Percentiles rank a stretch among this genome's conserved stretches.
These are phyloP conservation scores for Hartigia nigra DNA, from an alignment of 2,888 invertebrate species.

Conservation along the genomic window DNA sequence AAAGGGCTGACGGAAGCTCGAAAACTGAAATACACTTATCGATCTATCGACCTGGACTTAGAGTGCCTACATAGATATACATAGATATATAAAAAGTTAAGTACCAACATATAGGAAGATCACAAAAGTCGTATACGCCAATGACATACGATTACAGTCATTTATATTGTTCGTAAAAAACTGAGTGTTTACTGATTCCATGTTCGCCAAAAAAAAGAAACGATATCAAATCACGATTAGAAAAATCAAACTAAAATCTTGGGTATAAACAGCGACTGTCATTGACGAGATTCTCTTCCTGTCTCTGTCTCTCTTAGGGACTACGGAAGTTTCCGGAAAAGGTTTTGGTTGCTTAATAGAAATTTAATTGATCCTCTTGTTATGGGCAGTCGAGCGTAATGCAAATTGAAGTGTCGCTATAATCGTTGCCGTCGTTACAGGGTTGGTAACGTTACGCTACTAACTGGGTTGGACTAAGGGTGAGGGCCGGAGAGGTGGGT, in stretches of 20 bases:
- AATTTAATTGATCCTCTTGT: conserved; percentile 64
- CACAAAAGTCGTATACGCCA: not conserved
- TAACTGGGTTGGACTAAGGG: conserved; percentile 7
- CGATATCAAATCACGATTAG: not conserved
- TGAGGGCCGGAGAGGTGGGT: conserved; percentile 20
- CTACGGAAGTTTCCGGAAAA: conserved; percentile 35
- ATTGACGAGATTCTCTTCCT: not conserved
- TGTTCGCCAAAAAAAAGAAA: not conserved
- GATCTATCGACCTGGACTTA: not conserved
- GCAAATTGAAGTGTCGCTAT: conserved; percentile 52
- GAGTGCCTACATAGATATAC: too few species aligned
- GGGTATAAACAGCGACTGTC: not conserved
- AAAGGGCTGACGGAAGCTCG: not conserved
- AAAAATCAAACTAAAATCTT: not conserved
- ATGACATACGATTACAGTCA: not conserved
- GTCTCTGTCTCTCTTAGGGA: conserved; percentile 1
- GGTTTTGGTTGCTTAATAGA: conserved; percentile 56
- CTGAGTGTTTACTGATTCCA: not conserved
- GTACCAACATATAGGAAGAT: not conserved
- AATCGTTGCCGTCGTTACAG: not conserved
- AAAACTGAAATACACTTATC: not conserved
- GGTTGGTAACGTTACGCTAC: not conserved
- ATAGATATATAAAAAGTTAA: not conserved
- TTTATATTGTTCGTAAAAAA: not conserved
- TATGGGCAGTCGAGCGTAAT: conserved; percentile 58